A percentile compares a stretch with the other conserved stretches of the same genome.
These are phyloP conservation scores for Lymantria monacha DNA, from an alignment of 2,888 invertebrate genomes.

Conservation along the genomic window DNA sequence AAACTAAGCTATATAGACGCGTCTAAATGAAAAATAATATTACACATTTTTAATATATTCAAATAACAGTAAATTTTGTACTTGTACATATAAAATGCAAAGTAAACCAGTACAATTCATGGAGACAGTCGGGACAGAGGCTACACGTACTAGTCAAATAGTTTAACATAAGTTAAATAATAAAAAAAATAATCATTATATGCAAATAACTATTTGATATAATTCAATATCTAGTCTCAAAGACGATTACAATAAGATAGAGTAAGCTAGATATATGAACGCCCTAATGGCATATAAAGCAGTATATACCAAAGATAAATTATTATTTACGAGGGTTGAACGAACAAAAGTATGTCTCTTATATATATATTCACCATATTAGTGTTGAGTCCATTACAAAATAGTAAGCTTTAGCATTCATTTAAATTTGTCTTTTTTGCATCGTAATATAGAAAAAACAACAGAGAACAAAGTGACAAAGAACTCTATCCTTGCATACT, in stretches of 20 bases:
- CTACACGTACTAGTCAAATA: not conserved
- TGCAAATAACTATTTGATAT: not conserved
- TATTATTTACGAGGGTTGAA: constrained; percentile 72
- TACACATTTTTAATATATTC: too few species aligned
- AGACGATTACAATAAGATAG: constrained; percentile 14
- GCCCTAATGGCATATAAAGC: constrained; percentile 18
- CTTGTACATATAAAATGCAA: too few species aligned
- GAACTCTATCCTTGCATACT: too few species aligned
- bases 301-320: constrained; percentile 28
- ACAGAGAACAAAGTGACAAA: too few species aligned
- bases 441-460: too few species aligned
- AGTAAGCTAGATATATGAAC: constrained; percentile 11
- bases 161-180: not conserved
- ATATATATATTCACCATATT: constrained; percentile 28
- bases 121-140: not conserved
- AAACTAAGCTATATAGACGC: too few species aligned
- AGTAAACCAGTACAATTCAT: not conserved
- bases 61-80: too few species aligned
- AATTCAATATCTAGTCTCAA: constrained; percentile 14
- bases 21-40: too few species aligned
- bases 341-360: constrained; percentile 73
- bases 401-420: not conserved
- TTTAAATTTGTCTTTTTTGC: too few species aligned
- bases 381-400: not conserved
- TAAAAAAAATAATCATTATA: not conserved